These are phyloP conservation scores for Atlantisia rogersi DNA, from an alignment of 2,113 vertebrate genomes.

Conservation along the genomic window DNA sequence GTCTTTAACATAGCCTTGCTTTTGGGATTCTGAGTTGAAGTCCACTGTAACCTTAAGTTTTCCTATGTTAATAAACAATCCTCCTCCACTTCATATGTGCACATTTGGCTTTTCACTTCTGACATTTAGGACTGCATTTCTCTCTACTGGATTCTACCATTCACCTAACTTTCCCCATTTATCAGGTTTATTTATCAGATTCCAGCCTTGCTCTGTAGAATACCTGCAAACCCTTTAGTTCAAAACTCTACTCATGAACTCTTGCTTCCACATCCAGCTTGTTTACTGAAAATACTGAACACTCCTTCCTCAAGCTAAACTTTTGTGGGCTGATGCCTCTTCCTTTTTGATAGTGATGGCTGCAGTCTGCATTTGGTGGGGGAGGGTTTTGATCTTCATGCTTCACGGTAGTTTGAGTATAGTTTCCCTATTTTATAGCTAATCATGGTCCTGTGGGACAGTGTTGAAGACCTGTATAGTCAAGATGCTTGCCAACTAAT, in stretches of 20 bases:
- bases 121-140: not conserved
- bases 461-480: not conserved
- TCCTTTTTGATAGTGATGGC: not conserved
- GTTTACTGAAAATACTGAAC: not conserved
- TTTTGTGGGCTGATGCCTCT: not conserved
- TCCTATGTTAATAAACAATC: not conserved
- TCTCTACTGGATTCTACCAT: not conserved
- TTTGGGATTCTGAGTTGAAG: not conserved
- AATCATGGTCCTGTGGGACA: accelerated
- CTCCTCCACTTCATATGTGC: not conserved
- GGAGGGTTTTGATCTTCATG: accelerated
- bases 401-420: not conserved
- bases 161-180: not conserved
- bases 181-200: not conserved
- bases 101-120: not conserved
- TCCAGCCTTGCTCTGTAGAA: not conserved
- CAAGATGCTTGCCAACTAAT: not conserved
- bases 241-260: not conserved
- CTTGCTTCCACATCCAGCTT: not conserved
- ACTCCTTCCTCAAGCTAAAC: not conserved
- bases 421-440: not conserved
- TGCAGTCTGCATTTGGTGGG: not conserved
- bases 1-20: not conserved
- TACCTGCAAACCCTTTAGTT: not conserved
- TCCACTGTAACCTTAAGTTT: not conserved